A percentile compares a stretch with the other conserved stretches of the same genome.
These are phyloP conservation scores for Ceramica pisi DNA, from an alignment of 2,888 invertebrate species.

Conservation along the genomic window DNA sequence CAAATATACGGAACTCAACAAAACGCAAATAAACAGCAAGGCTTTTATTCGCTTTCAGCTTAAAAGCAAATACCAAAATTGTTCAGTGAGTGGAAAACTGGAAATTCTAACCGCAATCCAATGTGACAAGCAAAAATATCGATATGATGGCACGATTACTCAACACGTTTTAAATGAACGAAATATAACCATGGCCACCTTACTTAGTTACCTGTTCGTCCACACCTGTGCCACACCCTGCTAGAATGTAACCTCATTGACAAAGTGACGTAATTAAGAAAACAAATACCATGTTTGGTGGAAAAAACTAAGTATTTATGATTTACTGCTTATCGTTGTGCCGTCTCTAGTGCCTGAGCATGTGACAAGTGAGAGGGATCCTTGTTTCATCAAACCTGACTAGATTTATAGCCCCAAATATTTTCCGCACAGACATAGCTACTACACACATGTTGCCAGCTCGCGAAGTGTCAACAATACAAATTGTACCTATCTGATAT, in stretches of 20 bases:
- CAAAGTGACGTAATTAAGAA: slow-evolving; percentile 45
- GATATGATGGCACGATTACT: slow-evolving; percentile 32
- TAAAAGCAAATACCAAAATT: slow-evolving; percentile 46
- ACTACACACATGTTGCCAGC: slow-evolving; percentile 23
- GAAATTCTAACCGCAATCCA: slow-evolving; percentile 40
- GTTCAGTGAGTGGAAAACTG: slow-evolving; percentile 33
- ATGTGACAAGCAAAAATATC: slow-evolving; percentile 45
- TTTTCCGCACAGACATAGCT: slow-evolving; percentile 21
- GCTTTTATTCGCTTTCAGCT: slow-evolving; percentile 24
- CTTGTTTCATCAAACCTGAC: slow-evolving; percentile 31
- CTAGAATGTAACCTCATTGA: slow-evolving; percentile 37
- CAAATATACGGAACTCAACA: slow-evolving; percentile 21
- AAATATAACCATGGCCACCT: slow-evolving; percentile 5
- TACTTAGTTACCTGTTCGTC: slow-evolving; percentile 26
- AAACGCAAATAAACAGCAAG: slow-evolving; percentile 35
- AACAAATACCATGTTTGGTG: slow-evolving; percentile 11
- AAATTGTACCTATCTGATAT: slow-evolving; percentile 22
- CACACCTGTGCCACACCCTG: slow-evolving; percentile 47
- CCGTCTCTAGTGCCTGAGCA: slow-evolving; percentile 3
- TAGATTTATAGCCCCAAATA: slow-evolving; percentile 37
- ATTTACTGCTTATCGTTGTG: slow-evolving; percentile 20
- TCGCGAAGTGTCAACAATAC: slow-evolving; percentile 32
- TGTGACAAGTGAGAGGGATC: slow-evolving; percentile 33
- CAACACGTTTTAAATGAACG: slow-evolving; percentile 23
- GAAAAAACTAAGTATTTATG: slow-evolving; percentile 4